Base-by-base conservation (phyloP, 2,888 invertebrate genomes). In the Sphaerophoria rueppellii region DNA sequence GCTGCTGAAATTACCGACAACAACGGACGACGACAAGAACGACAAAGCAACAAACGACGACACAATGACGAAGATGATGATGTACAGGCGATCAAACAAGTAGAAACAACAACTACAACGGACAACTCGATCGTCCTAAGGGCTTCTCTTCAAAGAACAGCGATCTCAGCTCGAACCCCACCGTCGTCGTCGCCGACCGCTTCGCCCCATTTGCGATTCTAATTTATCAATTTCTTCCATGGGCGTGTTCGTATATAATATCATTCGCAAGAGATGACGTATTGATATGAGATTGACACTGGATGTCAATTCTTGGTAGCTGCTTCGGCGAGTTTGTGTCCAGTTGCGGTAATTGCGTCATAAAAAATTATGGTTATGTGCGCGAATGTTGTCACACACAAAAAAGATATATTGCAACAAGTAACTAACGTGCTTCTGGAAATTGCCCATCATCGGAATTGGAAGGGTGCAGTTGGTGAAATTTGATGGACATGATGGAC, bases 281-380 rank as follows among this genome's bases (percentile, higher is more conserved):
- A 85, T 85, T 80, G 81, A 85, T 85, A 81, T 55, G 85, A 77
- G 76, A 77, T 85, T 81, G 85, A 85, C 81, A 73, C 85, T 70
- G 75, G 74, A 40, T 69, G 79, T 35, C 52, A 74, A 70, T 79
- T 77, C 55, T 69, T 46, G 70, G 65, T 74, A 73, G 71, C 63
- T 32, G 69, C 37, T 43, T 63, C 48, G 12, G 14, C 4, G 5
- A 40, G 58, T 50, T 54, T 50, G 40, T 74, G 61, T 72, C 78
- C 52, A 52, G 55, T 78, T 67, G 67, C 54, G 82, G 83, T 79
- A 63, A 73, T 85, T 69, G 80, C 73, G 81, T 80, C 85, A 81
- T 85, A 80, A 81, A 85, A 85, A 80, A 63, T 80, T 76, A 85
- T 85, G 85, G 75, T 72, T 76, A 83, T 76, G 72, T 83, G 75